Base-by-base conservation (phyloP, 1,140 invertebrate genomes). In the Lucilia sericata region DNA sequence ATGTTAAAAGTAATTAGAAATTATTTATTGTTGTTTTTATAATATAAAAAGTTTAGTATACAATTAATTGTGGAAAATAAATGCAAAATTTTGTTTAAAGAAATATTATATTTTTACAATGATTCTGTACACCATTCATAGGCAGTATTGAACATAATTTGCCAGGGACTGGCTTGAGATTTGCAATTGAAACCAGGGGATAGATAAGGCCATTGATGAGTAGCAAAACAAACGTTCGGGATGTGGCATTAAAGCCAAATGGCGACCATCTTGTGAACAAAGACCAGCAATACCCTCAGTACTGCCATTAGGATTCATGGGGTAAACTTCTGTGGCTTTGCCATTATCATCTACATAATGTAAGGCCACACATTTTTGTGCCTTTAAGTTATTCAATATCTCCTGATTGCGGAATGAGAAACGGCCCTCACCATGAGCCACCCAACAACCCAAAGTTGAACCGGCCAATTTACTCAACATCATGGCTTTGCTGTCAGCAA, bases 241-340 rank as follows among this genome's bases (percentile, higher is more conserved):
- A 93, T 99, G 98, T 14, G 98, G 98, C 98, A 99, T 99, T 93
- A 99, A 95, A 0, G 98, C 98, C 84, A 99, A 92, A 92, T 99
- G 98, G 34, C 98, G 94, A 0, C 98, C 98, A 92, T 99, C 95
- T 7, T 87, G 84, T 0, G 98, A 99, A 87, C 96, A 97, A 76
- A 99, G 91, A 19, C 95, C 98, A 74, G 98, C 98, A 82, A 99
- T 94, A 25, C 96, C 96, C 82, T 93, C 94, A 93, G 92, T 83
- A 90, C 88, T 88, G 81, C 98, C 98, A 92, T 99, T 99, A 2
- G 98, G 98, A 93, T 99, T 99, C 92, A 97, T 93, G 0, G 98
- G 98, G 92, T 99, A 99, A 0, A 87, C 86, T 91, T 95, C 94
- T 0, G 98, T 98, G 1, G 95, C 93, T 12, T 91, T 85, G 1